Evolutionary conservation across 2,113 vertebrate species (phyloP).

Genomic region (Butorides virescens): DNA sequence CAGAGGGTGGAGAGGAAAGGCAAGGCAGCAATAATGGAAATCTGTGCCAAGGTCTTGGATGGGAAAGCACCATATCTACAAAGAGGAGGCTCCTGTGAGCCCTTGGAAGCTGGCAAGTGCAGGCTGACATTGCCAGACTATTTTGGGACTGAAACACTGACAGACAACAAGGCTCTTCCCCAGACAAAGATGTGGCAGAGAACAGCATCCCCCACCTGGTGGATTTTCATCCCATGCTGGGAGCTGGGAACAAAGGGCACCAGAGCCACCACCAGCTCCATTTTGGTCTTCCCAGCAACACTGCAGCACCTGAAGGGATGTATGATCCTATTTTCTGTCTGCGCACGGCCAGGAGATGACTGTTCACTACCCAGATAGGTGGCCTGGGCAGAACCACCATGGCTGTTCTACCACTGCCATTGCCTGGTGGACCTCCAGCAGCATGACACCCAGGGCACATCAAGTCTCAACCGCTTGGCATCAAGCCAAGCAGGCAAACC

Average conservation of each 20-base stretch:
- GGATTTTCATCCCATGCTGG: neutral
- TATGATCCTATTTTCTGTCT: neutral
- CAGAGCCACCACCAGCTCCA: accelerated
- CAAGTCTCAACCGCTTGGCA: accelerated
- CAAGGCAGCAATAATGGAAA: neutral
- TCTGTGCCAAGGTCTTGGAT: neutral
- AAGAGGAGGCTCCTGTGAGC: neutral
- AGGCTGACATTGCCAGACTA: neutral
- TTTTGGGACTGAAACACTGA: neutral
- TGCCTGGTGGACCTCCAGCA: neutral
- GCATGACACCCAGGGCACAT: neutral
- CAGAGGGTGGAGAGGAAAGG: neutral
- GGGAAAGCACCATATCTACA: neutral
- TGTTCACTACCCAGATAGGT: neutral
- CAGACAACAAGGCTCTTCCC: neutral
- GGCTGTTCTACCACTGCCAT: neutral
- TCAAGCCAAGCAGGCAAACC: neutral
- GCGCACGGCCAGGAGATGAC: neutral
- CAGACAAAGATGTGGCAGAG: neutral
- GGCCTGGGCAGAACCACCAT: neutral
- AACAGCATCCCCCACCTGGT: neutral
- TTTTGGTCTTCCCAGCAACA: neutral
- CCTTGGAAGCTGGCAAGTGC: neutral
- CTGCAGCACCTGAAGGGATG: neutral
- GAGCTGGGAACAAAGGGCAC: neutral